Evolutionary conservation across 1,140 invertebrate species (phyloP), one percentile per base, ranked within the genome.

Genomic region (Atta colombica): DNA sequence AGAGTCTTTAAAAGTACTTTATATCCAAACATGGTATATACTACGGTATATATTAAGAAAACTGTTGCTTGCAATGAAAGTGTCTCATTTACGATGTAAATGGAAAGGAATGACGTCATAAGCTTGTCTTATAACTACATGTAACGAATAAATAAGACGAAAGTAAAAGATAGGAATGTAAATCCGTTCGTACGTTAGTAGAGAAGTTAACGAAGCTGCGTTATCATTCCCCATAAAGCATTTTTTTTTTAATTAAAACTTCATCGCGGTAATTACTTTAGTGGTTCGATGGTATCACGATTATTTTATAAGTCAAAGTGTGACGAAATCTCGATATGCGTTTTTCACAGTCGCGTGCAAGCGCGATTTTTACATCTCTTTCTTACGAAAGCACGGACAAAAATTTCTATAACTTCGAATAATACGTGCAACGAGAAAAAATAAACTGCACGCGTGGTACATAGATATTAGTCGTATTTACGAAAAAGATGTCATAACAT

Each of bases 171-270:
- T 49, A 45, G 85, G 45, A 58, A 58, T 66, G 66, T 87, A 84
- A 87, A 84, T 84, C n/a, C 68, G 61, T 87, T 87, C 35, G 66
- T 78, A 35, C 86, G 61, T 87, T 87, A 84, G 35, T 65, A 49
- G 31, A 18, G 8, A 72, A 84, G 4, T 71, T 84, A 87, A 85
- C 69, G 86, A 53, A 55, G 28, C 49, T 31, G 49, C 60, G 85
- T 82, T 53, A 53, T 31, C 12, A 39, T 66, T 61, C 35, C 16
- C 65, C 31, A 14, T 86, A 81, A 69, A 81, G 12, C 35, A 39
- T 31, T 45, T 45, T 60, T n/a, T n/a, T 25, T 65, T 21, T 3
- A 16, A 31, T 39, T 3, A n/a, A 66, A 55, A 81, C 65, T 81
- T 35, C 1, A 12, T 21, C 63, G 75, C 35, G 53, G 8, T 86